phyloP scores from a whole-genome alignment of 2,888 invertebrate genomes.

The Patella pellucida region DNA sequence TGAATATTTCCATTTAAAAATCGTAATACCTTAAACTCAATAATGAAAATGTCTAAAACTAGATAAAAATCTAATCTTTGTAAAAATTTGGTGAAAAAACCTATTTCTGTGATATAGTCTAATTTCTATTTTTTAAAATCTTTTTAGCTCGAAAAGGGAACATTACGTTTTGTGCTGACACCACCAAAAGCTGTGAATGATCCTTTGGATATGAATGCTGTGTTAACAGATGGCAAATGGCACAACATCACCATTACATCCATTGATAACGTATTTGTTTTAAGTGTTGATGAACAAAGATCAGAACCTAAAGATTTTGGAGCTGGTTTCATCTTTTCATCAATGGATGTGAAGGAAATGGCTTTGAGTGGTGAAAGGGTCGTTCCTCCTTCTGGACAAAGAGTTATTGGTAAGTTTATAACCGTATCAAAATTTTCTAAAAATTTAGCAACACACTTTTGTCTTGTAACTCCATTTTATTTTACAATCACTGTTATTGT shows the following conservation, averaged over 20 bases:
- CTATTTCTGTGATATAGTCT: too few relatives aligned
- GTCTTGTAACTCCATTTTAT: neutral
- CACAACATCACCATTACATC: constrained; percentile 83
- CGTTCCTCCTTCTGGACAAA: constrained; percentile 37
- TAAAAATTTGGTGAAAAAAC: too few relatives aligned
- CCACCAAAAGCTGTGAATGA: constrained; percentile 24
- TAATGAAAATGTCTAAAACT: too few relatives aligned
- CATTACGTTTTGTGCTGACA: constrained; percentile 43
- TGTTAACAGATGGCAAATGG: constrained; percentile 86
- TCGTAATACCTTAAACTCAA: too few relatives aligned
- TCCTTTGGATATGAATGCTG: constrained; percentile 44
- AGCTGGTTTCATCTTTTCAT: constrained; percentile 87
- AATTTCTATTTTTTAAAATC: neutral
- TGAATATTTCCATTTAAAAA: too few relatives aligned
- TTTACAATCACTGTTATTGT: neutral
- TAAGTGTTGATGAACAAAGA: constrained; percentile 69
- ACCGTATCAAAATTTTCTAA: neutral
- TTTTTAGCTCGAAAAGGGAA: constrained; percentile 43
- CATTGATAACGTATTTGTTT: constrained; percentile 69
- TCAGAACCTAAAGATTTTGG: constrained; percentile 30
- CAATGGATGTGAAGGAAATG: constrained; percentile 87
- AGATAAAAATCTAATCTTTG: too few relatives aligned
- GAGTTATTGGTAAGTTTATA: constrained; percentile 35
- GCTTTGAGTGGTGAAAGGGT: constrained; percentile 77
- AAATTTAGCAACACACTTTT: neutral